Base-by-base conservation (phyloP, 92 coral and sea anemone species). In the Actinernus sp. region DNA sequence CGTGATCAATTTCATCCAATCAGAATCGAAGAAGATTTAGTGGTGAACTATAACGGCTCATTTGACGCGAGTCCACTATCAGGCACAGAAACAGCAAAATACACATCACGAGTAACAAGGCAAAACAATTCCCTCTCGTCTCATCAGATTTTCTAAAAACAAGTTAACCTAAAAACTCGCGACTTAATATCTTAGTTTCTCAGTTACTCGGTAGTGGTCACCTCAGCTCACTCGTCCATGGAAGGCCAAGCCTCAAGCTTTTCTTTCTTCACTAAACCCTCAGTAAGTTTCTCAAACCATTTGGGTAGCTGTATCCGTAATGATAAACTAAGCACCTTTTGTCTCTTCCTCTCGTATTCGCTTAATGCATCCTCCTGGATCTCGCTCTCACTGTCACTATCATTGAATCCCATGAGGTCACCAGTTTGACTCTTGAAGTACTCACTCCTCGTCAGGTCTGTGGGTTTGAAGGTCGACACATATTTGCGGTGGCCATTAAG, bases 211-310 rank as follows among this genome's bases (percentile, higher is more conserved):
- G n/a, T n/a, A n/a, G n/a, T n/a, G n/a, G n/a, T n/a, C n/a, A n/a
- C n/a, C n/a, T n/a, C n/a, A n/a, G 13, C 37, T 58, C 47, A 61
- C 36, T 63, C 44, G 20, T 73, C 62, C 69, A 63, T 45, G 18
- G 47, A 30, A 0, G 99, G 99, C 99, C 99, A 95, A n/a, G 81
- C 73, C 9, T 64, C 90, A 1, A 91, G 18, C 68, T 73, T 88
- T 28, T 46, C 32, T 58, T 90, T 73, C 58, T 76, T 80, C 12
- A 91, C 58, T 63, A 95, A 45, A 10, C 99, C 99, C 38, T 95
- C 97, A n/a, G 64, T 71, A 2, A 87, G 85, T 56, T 55, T 95
- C 47, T 95, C 99, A 33, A 95, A 51, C 99, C 99, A 95, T 3
- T 54, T 52, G 1, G 71, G 90, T 31, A 95, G 60, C 43, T 91